Evolutionary conservation across 2,797 vertebrate species (phyloP), one percentile per base, ranked within the genome.

Genomic region (Hirundo rustica): DNA sequence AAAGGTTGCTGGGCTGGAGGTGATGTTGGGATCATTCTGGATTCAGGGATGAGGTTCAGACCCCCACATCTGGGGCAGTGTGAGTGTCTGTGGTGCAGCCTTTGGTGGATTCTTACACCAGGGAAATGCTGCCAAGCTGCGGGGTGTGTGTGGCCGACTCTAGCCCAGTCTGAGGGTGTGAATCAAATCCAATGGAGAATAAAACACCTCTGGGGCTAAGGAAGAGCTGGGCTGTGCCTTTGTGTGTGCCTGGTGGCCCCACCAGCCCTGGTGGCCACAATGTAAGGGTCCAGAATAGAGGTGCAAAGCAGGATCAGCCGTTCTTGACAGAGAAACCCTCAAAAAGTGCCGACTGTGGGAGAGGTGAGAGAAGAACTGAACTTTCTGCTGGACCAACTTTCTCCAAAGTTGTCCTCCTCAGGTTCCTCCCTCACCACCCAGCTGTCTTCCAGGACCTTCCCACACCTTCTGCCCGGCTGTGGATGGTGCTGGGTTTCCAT

Each of bases 361-460:
- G 47, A 91, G 72, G 15, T 81, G 85, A 91, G 95, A 94, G 96
- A 95, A 92, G 82, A 92, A 54, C 86, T 86, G 92, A 89, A 48
- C 34, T 40, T 88, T 10, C 15, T 44, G 21, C 9, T 61, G 55
- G 36, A 19, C 21, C 78, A 55, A 1, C n/a, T 16, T 42, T 6
- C 26, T 50, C 29, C 23, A 20, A 26, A 58, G 62, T 48, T 57
- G 64, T 51, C 80, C 57, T 88, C 65, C 82, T 62, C 77, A 92
- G 82, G 22, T 86, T 85, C 85, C 72, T 85, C 92, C 78, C 51
- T 86, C 50, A 4, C 21, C 30, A 4, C 45, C 88, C n/a, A 25
- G 45, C 26, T n/a, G 15, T 58, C 89, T 93, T 84, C 81, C 84
- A 79, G 91, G 92, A 67, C 84, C 83, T 95, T 51, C 86, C 61